A percentile compares a stretch with the other conserved stretches of the same genome.
Evolutionary conservation across 2,888 invertebrate species (phyloP).

Genomic region (Agriotes lineatus): DNA sequence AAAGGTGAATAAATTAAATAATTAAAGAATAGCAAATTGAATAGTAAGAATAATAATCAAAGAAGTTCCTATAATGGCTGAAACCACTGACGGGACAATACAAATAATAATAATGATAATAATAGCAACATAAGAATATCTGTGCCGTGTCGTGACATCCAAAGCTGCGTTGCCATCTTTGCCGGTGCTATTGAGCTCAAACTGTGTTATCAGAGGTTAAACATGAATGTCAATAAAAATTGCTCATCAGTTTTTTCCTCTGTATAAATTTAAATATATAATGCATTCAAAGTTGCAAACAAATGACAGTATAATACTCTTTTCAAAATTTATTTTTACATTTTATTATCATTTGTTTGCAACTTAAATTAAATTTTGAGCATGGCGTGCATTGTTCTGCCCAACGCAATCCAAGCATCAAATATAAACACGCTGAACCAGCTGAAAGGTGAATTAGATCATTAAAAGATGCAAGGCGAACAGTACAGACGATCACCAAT

Average conservation of each 20-base stretch:
- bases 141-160: slow-evolving; percentile 17
- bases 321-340: not conserved
- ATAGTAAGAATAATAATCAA: too few relatives aligned
- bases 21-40: slow-evolving; percentile 63
- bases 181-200: slow-evolving; percentile 21
- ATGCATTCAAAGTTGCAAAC: slow-evolving; percentile 27
- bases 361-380: slow-evolving; percentile 27
- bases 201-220: slow-evolving; percentile 12
- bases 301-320: slow-evolving; percentile 21
- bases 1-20: slow-evolving; percentile 67
- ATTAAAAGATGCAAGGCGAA: slow-evolving; percentile 48
- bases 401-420: slow-evolving; percentile 42
- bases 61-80: too few relatives aligned
- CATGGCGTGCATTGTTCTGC: slow-evolving; percentile 37
- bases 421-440: slow-evolving; percentile 52
- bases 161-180: slow-evolving; percentile 34
- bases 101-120: slow-evolving; percentile 6
- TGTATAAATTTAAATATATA: slow-evolving; percentile 24
- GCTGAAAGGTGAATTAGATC: slow-evolving; percentile 54
- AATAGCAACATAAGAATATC: not conserved
- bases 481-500: slow-evolving; percentile 44
- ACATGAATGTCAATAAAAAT: not conserved
- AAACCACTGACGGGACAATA: not conserved
- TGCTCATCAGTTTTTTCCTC: not conserved
- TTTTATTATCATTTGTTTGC: slow-evolving; percentile 32